Base-by-base conservation (phyloP, 2,797 vertebrate genomes). In the Chiroxiphia lanceolata region DNA sequence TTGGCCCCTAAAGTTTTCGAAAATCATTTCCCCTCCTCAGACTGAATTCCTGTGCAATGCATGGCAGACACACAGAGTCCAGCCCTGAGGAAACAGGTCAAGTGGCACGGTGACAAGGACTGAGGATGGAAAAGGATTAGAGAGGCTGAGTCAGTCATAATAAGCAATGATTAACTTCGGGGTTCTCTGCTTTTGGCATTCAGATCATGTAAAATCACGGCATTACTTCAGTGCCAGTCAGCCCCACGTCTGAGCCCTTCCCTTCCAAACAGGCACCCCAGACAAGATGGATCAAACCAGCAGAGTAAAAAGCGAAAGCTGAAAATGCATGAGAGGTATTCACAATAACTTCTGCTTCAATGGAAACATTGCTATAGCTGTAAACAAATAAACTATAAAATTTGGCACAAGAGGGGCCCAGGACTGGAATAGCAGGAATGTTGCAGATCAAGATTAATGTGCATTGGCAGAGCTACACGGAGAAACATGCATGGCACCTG, bases 361-460 rank as follows among this genome's bases (percentile, higher is more conserved):
- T 33, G 31, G 29, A 74, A 94, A 63, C 50, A 19, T 23, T 54
- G 51, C 60, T 72, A 20, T 14, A 53, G 23, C 86, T 83, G 15
- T 57, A 76, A 78, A 82, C 42, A 93, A 93, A 79, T 45, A 82
- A 92, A 74, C 36, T 8, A 6, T 50, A 85, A 60, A 33, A n/a
- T 75, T 33, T 96, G 91, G 89, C 91, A 89, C 40, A 40, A 93
- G 84, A 76, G 67, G 48, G 51, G 50, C 64, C 40, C 11, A 5
- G 79, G 87, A 70, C 88, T 76, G 47, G 83, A 88, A 84, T 2
- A 93, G 93, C 88, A 94, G 75, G 92, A 96, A 95, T 94, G 93
- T 38, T 94, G 93, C 72, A 84, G 92, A 54, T 82, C 76, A 77
- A 65, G 91, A 95, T 84, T 61, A 15, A 87, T 85, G 87, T 33